Evolutionary conservation across 2,888 invertebrate genomes (phyloP).

Genomic region (Candidula unifasciata): DNA sequence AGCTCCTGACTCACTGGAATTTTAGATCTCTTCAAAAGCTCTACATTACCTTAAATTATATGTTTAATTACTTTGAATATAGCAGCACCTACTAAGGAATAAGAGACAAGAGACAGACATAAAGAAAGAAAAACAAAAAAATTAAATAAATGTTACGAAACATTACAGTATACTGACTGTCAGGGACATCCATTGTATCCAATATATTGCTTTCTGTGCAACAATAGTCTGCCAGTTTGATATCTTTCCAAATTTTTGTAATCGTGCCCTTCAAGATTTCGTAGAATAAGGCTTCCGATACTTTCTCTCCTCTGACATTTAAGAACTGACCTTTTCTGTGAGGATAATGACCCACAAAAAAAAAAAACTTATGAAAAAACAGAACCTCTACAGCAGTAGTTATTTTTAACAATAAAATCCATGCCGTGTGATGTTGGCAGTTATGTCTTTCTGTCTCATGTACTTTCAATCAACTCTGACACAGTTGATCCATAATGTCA

Average conservation of each 20-base stretch:
- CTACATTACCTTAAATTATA: too few species aligned
- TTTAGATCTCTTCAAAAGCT: too few species aligned
- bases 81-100: neutral
- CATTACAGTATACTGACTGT: neutral
- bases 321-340: constrained; percentile 76
- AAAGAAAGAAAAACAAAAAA: neutral
- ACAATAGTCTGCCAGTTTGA: constrained; percentile 71
- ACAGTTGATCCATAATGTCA: too few species aligned
- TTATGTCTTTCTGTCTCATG: too few species aligned
- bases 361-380: neutral
- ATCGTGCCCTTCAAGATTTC: constrained; percentile 64
- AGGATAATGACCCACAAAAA: neutral
- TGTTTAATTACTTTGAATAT: neutral
- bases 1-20: too few species aligned
- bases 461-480: too few species aligned
- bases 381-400: too few species aligned
- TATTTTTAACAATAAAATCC: too few species aligned
- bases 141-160: too few species aligned
- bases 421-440: too few species aligned
- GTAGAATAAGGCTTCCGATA: constrained; percentile 74
- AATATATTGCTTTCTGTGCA: constrained; percentile 71
- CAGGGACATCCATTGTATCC: constrained; percentile 34
- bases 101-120: neutral
- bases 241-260: constrained; percentile 58
- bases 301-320: constrained; percentile 77